phyloP scores from a whole-genome alignment of 2,113 vertebrate genomes.

The Candoia aspera region DNA sequence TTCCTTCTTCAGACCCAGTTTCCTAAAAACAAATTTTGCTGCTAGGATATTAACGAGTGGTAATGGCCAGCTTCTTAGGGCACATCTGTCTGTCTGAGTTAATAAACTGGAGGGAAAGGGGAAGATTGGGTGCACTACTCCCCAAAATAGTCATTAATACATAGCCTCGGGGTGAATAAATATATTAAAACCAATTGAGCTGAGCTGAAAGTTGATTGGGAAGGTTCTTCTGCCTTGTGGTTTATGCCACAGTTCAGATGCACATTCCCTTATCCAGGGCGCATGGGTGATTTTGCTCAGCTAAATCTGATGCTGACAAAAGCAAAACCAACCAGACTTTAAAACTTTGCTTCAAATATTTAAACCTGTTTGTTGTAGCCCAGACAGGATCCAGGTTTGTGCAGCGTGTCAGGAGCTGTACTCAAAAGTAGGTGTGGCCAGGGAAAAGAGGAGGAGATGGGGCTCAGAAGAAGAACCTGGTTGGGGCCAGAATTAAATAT shows the following conservation, averaged over 20 bases:
- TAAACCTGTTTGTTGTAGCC: background rate
- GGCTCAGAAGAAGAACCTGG: too few relatives aligned
- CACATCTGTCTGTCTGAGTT: background rate
- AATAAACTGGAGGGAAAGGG: background rate
- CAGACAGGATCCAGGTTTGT: background rate
- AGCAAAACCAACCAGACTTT: background rate
- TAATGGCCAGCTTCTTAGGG: background rate
- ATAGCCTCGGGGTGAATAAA: conserved; percentile 19
- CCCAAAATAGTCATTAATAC: conserved; percentile 13
- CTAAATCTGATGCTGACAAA: background rate
- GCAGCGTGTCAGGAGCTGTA: background rate
- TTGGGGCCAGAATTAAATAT: too few relatives aligned
- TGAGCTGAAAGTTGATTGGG: background rate
- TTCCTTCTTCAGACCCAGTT: background rate
- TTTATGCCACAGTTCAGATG: background rate
- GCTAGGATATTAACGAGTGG: background rate
- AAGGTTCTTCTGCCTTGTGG: background rate
- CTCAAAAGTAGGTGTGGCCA: background rate
- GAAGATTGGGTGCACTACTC: background rate
- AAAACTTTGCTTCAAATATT: background rate
- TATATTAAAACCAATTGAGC: background rate
- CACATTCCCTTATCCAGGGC: too few relatives aligned
- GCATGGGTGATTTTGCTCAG: background rate
- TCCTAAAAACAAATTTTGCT: background rate
- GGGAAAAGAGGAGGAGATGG: background rate